Evolutionary conservation across 2,797 vertebrate genomes (phyloP).

Genomic region (Scarus forsteni): DNA sequence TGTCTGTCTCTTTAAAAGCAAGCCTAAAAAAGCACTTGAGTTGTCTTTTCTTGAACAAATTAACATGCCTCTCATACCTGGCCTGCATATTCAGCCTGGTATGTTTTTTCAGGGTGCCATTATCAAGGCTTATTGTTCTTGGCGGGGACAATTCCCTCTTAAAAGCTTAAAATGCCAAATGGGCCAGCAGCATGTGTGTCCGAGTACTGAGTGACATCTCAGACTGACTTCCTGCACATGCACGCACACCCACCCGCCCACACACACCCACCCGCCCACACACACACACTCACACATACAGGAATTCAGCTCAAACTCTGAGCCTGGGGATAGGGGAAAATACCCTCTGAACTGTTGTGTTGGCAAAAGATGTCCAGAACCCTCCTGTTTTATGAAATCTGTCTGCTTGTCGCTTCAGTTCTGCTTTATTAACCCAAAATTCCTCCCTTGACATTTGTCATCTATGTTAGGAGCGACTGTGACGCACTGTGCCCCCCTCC

Average conservation of each 20-base stretch:
- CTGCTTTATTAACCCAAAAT: slow-evolving; percentile 71
- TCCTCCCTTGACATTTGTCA: slow-evolving; percentile 64
- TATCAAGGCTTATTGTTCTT: slow-evolving; percentile 58
- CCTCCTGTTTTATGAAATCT: slow-evolving; percentile 53
- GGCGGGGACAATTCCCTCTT: slow-evolving; percentile 42
- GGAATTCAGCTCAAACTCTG: slow-evolving; percentile 44
- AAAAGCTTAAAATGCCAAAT: slow-evolving; percentile 51
- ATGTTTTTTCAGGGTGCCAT: slow-evolving; percentile 40
- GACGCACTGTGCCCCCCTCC: slow-evolving; percentile 59
- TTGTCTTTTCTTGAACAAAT: slow-evolving; percentile 22
- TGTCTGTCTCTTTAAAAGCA: neutral
- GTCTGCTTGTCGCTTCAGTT: slow-evolving; percentile 56
- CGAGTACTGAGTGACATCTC: slow-evolving; percentile 58
- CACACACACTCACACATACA: neutral
- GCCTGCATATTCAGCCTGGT: slow-evolving; percentile 27
- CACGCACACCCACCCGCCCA: too few species aligned
- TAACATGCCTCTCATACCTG: slow-evolving; percentile 34
- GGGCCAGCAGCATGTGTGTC: slow-evolving; percentile 50
- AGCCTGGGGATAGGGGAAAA: slow-evolving; percentile 30
- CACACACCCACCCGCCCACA: too few species aligned
- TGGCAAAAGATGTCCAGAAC: slow-evolving; percentile 4
- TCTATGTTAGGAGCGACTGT: slow-evolving; percentile 68
- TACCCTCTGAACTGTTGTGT: slow-evolving; percentile 7
- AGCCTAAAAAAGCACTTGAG: slow-evolving; percentile 7
- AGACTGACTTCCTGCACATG: slow-evolving; percentile 40